A percentile compares a stretch with the other conserved stretches of the same genome.
These are phyloP conservation scores for Pipistrellus nathusii DNA, from an alignment of 2,797 vertebrate species.

Conservation along the genomic window DNA sequence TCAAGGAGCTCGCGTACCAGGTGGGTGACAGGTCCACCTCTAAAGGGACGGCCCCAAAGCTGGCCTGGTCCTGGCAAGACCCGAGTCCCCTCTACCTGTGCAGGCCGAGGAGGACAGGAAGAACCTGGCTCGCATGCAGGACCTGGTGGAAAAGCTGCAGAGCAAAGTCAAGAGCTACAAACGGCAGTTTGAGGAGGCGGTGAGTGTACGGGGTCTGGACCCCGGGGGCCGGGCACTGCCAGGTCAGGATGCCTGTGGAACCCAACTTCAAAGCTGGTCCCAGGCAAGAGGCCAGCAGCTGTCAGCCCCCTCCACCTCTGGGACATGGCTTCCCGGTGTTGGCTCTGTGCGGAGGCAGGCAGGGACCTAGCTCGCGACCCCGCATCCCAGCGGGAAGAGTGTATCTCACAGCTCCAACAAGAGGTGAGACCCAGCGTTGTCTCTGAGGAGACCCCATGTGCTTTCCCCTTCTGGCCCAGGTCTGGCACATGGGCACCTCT, in stretches of 20 bases:
- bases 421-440: neutral
- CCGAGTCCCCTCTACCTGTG: neutral
- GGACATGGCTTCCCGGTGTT: neutral
- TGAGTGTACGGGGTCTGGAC: conserved; percentile 83
- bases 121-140: conserved; percentile 94
- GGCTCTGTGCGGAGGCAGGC: neutral
- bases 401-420: neutral
- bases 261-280: neutral
- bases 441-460: neutral
- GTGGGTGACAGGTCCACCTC: conserved; percentile 79
- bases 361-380: neutral
- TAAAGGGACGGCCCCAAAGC: accelerated
- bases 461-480: neutral
- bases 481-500: neutral
- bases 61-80: neutral
- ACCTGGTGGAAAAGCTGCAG: conserved; percentile 96
- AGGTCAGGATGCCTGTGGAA: neutral
- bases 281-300: neutral
- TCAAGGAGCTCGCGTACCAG: conserved; percentile 95
- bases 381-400: neutral
- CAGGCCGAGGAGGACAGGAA: conserved; percentile 96
- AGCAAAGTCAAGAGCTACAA: conserved; percentile 97
- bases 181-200: conserved; percentile 95
- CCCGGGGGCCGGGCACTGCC: neutral
- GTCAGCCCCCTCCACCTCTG: neutral